These are phyloP conservation scores for Choristoneura fumiferana DNA, from an alignment of 1,140 invertebrate genomes.

Conservation along the genomic window DNA sequence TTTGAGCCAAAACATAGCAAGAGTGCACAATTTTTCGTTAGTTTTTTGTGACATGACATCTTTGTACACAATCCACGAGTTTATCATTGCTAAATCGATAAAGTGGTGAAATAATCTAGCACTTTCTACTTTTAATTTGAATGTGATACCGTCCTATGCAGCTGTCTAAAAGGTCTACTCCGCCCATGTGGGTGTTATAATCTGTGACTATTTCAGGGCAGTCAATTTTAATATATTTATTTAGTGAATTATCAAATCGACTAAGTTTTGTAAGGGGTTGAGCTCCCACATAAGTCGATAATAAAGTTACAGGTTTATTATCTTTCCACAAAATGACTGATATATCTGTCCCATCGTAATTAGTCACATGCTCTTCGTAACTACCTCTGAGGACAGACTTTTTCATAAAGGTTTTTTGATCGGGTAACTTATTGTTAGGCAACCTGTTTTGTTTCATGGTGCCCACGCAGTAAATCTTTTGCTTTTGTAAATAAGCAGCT, in stretches of 20 bases:
- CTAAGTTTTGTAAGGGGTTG: background rate
- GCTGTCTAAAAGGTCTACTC: background rate
- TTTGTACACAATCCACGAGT: too few species aligned
- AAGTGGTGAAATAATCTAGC: too few species aligned
- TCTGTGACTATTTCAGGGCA: slow-evolving; percentile 15
- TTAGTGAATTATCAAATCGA: slow-evolving; percentile 14
- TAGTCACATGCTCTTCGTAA: slow-evolving; percentile 33
- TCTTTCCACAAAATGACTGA: slow-evolving; percentile 39
- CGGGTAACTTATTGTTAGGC: slow-evolving; percentile 29
- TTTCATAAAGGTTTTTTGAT: slow-evolving; percentile 23
- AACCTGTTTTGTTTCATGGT: slow-evolving; percentile 44
- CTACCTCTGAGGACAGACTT: slow-evolving; percentile 35
- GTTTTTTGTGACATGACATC: too few species aligned
- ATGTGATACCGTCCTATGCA: too few species aligned
- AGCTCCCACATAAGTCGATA: slow-evolving; percentile 37
- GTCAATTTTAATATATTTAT: slow-evolving; percentile 5
- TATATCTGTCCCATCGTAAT: slow-evolving; percentile 36
- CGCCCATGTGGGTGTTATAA: slow-evolving; percentile 22
- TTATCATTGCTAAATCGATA: too few species aligned
- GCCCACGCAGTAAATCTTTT: slow-evolving; percentile 40
- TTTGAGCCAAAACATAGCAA: too few species aligned
- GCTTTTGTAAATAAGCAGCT: slow-evolving; percentile 38
- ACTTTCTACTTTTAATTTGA: too few species aligned
- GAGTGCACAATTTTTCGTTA: too few species aligned
- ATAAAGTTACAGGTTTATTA: slow-evolving; percentile 41